Conservation (phyloP, 2,888 invertebrate species). For the Labia minor region DNA sequence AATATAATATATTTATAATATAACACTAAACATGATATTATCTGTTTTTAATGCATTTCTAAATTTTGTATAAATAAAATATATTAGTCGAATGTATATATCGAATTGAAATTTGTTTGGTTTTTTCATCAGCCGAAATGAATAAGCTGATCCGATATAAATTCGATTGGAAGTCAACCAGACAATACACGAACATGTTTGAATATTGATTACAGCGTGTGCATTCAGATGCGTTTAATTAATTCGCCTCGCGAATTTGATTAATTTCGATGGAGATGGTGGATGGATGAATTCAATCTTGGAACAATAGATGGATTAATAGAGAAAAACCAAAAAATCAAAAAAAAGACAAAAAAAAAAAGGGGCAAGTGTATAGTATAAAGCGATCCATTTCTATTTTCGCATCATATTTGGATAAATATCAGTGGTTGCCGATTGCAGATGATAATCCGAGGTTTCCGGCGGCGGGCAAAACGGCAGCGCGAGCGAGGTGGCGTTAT, state of each 20-base stretch:
- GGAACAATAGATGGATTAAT: neutral
- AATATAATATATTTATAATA: too few species aligned
- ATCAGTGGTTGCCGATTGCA: neutral
- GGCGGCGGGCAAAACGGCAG: neutral
- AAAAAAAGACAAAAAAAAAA: neutral
- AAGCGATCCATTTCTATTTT: constrained; percentile 1
- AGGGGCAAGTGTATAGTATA: neutral
- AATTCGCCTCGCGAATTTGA: neutral
- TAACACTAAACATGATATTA: too few species aligned
- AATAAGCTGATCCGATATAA: too few species aligned
- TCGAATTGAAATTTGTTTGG: too few species aligned
- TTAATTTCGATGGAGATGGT: neutral
- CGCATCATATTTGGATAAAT: constrained; percentile 6
- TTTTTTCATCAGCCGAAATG: too few species aligned
- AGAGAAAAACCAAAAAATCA: constrained; percentile 1
- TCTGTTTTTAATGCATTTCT: too few species aligned
- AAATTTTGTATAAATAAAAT: too few species aligned
- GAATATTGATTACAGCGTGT: neutral
- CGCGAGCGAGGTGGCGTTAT: neutral
- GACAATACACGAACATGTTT: neutral
- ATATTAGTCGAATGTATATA: too few species aligned
- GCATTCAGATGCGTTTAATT: neutral
- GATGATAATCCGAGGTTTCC: constrained; percentile 13
- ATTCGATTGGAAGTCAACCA: too few species aligned
- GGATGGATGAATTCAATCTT: neutral